phyloP scores from a whole-genome alignment of 2,113 vertebrate genomes.

The Ameiurus melas region DNA sequence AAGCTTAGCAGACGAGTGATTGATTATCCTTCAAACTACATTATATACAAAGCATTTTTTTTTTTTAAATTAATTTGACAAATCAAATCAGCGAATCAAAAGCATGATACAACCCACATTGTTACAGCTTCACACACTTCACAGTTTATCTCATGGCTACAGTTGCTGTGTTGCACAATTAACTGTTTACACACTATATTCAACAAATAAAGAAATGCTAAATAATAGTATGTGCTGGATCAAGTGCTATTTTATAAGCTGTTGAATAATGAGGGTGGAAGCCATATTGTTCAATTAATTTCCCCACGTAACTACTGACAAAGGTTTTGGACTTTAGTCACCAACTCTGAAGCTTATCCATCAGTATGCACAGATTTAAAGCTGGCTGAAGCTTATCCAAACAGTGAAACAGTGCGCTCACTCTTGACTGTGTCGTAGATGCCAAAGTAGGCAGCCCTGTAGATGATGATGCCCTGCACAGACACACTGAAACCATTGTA shows the following conservation, averaged over 20 bases:
- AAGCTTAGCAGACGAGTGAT: too few species aligned
- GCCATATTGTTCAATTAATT: background rate
- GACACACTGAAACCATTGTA: conserved; percentile 28
- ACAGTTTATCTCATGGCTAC: background rate
- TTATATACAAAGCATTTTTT: too few species aligned
- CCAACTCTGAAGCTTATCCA: background rate
- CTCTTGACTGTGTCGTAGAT: conserved; percentile 35
- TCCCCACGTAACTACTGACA: background rate
- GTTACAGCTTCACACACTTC: background rate
- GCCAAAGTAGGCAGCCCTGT: conserved; percentile 39
- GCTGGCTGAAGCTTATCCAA: background rate
- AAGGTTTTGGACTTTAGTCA: background rate
- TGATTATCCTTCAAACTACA: too few species aligned
- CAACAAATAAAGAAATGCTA: background rate
- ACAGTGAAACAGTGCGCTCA: background rate
- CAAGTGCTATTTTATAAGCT: background rate
- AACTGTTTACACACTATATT: background rate
- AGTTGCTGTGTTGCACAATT: background rate
- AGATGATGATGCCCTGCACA: conserved; percentile 38
- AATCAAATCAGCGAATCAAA: background rate
- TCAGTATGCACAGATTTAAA: too few species aligned
- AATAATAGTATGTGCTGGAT: background rate
- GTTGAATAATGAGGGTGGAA: background rate
- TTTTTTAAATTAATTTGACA: too few species aligned
- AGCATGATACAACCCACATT: background rate